Conservation (phyloP, 2,797 vertebrate species). For the Lates japonicus region DNA sequence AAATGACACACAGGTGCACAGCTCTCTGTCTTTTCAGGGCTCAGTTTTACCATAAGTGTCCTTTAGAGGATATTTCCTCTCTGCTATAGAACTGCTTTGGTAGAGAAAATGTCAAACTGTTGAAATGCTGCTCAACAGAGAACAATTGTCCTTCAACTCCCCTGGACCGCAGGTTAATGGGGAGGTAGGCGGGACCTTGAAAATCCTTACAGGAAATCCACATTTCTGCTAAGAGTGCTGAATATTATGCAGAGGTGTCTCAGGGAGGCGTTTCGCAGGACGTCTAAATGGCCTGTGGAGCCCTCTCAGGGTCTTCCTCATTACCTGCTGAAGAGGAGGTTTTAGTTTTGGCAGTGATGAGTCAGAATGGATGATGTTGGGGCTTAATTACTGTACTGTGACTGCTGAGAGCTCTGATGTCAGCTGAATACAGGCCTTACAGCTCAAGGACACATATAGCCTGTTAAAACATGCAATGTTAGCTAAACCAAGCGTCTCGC, state of each 20-base stretch:
- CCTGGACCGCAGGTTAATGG: constrained; percentile 54
- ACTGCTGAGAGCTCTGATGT: constrained; percentile 53
- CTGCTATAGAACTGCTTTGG: constrained; percentile 54
- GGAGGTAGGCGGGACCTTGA: constrained; percentile 55
- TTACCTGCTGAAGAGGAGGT: constrained; percentile 70
- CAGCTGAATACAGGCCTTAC: constrained; percentile 53
- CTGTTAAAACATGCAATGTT: constrained; percentile 58
- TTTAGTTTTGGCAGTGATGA: constrained; percentile 69
- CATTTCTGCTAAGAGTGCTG: constrained; percentile 69
- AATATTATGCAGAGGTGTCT: constrained; percentile 70
- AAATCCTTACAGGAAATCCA: constrained; percentile 66
- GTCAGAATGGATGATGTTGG: constrained; percentile 69
- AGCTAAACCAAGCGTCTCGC: constrained; percentile 22
- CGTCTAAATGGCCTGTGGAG: constrained; percentile 41
- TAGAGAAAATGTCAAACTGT: constrained; percentile 37
- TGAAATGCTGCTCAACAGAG: constrained; percentile 43
- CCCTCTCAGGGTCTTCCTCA: constrained; percentile 63
- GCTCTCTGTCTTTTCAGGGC: not conserved
- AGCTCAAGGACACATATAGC: constrained; percentile 72
- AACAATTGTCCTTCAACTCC: constrained; percentile 51
- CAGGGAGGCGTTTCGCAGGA: constrained; percentile 36
- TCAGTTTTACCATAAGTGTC: constrained; percentile 8
- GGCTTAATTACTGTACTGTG: constrained; percentile 72
- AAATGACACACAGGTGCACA: not conserved
- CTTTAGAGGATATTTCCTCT: constrained; percentile 13